Base-by-base conservation (phyloP, 2,797 vertebrate species). In the Argya squamiceps region DNA sequence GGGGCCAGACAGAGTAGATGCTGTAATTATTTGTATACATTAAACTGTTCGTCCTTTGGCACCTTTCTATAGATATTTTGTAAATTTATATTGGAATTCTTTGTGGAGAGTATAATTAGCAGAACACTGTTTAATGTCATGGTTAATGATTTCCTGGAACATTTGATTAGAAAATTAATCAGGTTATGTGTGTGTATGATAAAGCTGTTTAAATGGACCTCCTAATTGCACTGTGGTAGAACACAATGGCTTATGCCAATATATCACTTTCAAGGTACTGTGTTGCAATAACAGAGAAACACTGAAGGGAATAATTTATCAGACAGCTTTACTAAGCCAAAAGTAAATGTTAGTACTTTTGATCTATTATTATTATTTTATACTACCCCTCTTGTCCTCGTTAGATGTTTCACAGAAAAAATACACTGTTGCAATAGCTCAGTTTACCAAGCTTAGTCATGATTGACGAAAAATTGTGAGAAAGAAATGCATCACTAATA, bases 101-200 rank as follows among this genome's bases (percentile, higher is more conserved):
- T 98, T 88, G 82, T 96, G 92, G 89, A 97, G 93, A 97, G 81
- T 95, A 68, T 97, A 98, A 98, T 98, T 98, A 98, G 93, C 95
- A 95, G 96, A 97, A 96, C 96, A 96, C 87, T 96, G 95, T 97
- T 98, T 98, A 98, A 98, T 97, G 97, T 98, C 98, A 98, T 97
- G 96, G 97, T 96, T 98, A 98, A 98, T 98, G 97, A 97, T 98
- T 98, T 98, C 95, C 94, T 94, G 97, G 97, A 97, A 97, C 97
- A 96, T 97, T 98, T 98, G 97, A 98, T 98, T 98, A 98, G 97
- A 97, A 98, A 98, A 98, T 98, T 98, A 98, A 98, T 98, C 97
- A 97, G 96, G 75, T 92, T 96, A 70, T 97, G 97, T 97, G 94
- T 98, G 96, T 64, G 2, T 96, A 97, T 98, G 97, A 98, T 97